These are phyloP conservation scores for Neoniphon sammara DNA, from an alignment of 2,797 vertebrate genomes.

Conservation along the genomic window DNA sequence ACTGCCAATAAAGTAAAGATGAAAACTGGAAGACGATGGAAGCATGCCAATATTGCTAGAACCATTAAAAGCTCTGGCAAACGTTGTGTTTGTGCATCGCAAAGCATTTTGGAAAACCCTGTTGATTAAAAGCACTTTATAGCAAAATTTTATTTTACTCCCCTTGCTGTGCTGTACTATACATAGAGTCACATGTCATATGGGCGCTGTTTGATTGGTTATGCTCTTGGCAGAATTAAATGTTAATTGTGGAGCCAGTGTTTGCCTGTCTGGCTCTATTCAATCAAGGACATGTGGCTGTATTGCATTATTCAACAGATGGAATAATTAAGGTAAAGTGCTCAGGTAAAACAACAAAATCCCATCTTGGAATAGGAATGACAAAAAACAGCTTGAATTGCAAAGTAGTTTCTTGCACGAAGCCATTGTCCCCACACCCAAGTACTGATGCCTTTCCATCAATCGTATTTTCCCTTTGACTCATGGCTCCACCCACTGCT, in stretches of 20 bases:
- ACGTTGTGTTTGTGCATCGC: too few species aligned
- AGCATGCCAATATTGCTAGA: too few species aligned
- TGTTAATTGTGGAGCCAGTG: background rate
- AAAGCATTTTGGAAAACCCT: too few species aligned
- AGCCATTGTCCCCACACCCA: slow-evolving; percentile 20
- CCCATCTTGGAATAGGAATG: background rate
- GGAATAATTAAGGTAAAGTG: slow-evolving; percentile 36
- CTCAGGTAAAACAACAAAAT: slow-evolving; percentile 6
- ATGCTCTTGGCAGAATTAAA: slow-evolving; percentile 2
- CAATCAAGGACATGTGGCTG: slow-evolving; percentile 9
- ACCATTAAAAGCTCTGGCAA: too few species aligned
- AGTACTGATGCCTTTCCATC: slow-evolving; percentile 22
- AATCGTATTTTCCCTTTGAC: slow-evolving; percentile 40
- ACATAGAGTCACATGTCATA: too few species aligned
- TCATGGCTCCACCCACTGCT: slow-evolving; percentile 28
- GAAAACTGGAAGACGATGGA: too few species aligned
- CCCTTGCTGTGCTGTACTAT: too few species aligned
- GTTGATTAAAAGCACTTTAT: too few species aligned
- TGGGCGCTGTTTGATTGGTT: background rate
- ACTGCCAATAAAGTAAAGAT: too few species aligned
- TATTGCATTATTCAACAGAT: slow-evolving; percentile 42
- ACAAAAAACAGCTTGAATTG: background rate
- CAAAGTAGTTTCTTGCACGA: slow-evolving; percentile 23
- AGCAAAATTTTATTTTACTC: too few species aligned
- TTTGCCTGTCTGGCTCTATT: background rate